Base-by-base conservation (phyloP, 2,888 invertebrate species). In the Andrena fulva region DNA sequence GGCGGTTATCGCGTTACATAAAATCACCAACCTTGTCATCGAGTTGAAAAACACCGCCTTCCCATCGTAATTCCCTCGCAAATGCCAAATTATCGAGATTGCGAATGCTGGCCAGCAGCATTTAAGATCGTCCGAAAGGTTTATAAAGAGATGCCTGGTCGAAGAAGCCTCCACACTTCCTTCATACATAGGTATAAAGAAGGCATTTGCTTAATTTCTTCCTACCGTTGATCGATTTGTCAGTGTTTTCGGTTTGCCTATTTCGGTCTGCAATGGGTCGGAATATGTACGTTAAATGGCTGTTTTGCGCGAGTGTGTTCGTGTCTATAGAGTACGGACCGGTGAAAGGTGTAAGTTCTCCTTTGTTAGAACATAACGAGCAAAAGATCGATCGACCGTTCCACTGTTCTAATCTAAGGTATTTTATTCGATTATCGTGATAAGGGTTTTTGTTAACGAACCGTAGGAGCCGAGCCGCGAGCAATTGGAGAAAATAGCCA, bases 401-500 rank as follows among this genome's bases (percentile, higher is more conserved):
- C 20, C 52, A 63, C 1, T 1, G 3, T 8, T 24, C 10, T 33
- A 20, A 24, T 24, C 24, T 16, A 12, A 27, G 10, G n/a, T 31
- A 6, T 29, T 3, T 12, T 29, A 12, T 3, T 56, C 10, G 10
- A 24, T 10, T 20, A 56, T 27, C 10, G 10, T 24, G 24, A 8
- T 56, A 27, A 56, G 1, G 1, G 8, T 29, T 50, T 31, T n/a
- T 10, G 16, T 1, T 16, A 2, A 42, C 12, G 20, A 48, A 48
- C 27, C 16, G n/a, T 33, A 92, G 92, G 91, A 78, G 24, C 79
- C 90, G 83, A 75, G 85, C 1, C 75, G 95, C 93, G 96, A 96
- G 76, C 97, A 97, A 93, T 94, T 97, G 90, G 95, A 92, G 89
- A 95, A 95, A 24, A 95, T 96, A 0, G 95, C 95, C 0, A 96